These are phyloP conservation scores for Suillia variegata DNA, from an alignment of 2,888 invertebrate species.

Conservation along the genomic window DNA sequence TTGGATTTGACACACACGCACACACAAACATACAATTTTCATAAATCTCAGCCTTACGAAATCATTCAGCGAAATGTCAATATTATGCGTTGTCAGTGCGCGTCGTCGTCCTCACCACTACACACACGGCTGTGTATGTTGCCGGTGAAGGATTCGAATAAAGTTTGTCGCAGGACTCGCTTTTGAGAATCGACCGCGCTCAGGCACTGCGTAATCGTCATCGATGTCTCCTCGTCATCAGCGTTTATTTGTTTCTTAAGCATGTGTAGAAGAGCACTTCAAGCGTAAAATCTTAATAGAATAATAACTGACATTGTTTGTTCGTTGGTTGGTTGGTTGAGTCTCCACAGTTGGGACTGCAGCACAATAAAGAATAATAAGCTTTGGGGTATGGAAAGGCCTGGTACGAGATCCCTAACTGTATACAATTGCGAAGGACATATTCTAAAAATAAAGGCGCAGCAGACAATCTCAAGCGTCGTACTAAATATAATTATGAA, in stretches of 20 bases:
- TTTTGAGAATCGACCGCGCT: slow-evolving; percentile 18
- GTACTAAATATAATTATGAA: too few relatives aligned
- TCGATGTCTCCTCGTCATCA: slow-evolving; percentile 36
- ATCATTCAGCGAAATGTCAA: slow-evolving; percentile 47
- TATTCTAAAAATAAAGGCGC: too few relatives aligned
- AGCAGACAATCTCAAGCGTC: too few relatives aligned
- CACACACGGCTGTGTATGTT: slow-evolving; percentile 15
- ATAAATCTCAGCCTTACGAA: slow-evolving; percentile 40
- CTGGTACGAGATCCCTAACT: too few relatives aligned
- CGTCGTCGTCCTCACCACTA: slow-evolving; percentile 15
- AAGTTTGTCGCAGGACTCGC: slow-evolving; percentile 13
- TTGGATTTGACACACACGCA: too few relatives aligned
- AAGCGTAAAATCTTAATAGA: slow-evolving; percentile 57
- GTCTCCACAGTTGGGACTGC: too few relatives aligned
- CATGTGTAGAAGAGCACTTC: slow-evolving; percentile 48
- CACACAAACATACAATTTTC: too few relatives aligned
- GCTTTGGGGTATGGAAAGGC: too few relatives aligned
- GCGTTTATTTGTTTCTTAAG: slow-evolving; percentile 48
- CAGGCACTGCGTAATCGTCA: too few relatives aligned
- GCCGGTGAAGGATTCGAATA: not conserved
- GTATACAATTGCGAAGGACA: too few relatives aligned
- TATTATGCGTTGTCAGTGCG: slow-evolving; percentile 42
- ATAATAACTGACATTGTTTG: slow-evolving; percentile 58
- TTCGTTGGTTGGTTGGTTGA: slow-evolving; percentile 28
- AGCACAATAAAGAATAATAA: too few relatives aligned